Percentiles rank a stretch among this genome's conserved stretches.
Evolutionary conservation across 2,113 vertebrate genomes (phyloP).

Genomic region (Percopsis transmontana): DNA sequence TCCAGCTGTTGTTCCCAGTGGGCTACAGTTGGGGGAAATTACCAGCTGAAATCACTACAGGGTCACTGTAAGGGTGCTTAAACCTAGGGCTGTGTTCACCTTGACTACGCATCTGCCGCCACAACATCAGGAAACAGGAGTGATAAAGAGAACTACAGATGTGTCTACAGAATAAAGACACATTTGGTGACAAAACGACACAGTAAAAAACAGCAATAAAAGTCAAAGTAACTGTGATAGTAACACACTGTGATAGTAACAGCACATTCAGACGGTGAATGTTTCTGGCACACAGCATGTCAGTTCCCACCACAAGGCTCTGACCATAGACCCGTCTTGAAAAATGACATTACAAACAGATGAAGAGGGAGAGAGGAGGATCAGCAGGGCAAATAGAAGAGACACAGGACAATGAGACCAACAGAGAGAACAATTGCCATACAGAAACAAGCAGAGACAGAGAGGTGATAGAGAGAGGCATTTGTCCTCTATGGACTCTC

Average conservation of each 20-base stretch:
- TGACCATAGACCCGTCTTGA: slow-evolving; percentile 42
- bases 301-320: slow-evolving; percentile 37
- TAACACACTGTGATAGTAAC: too few relatives aligned
- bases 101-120: not conserved
- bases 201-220: too few relatives aligned
- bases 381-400: slow-evolving; percentile 7
- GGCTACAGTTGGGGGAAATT: too few relatives aligned
- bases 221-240: too few relatives aligned
- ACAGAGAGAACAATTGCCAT: not conserved
- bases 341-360: slow-evolving; percentile 51
- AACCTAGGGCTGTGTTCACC: not conserved
- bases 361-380: slow-evolving; percentile 18
- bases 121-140: slow-evolving; percentile 25
- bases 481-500: slow-evolving; percentile 26
- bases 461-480: not conserved
- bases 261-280: slow-evolving; percentile 11
- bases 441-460: not conserved
- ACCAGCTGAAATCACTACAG: not conserved
- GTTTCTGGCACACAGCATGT: slow-evolving; percentile 19
- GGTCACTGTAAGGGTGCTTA: slow-evolving; percentile 1
- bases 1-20: not conserved
- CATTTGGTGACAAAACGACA: too few relatives aligned
- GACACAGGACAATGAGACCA: not conserved
- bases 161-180: too few relatives aligned
- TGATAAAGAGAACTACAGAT: not conserved